phyloP scores from a whole-genome alignment of 2,797 vertebrate genomes.

The Sebastes vulpes region DNA sequence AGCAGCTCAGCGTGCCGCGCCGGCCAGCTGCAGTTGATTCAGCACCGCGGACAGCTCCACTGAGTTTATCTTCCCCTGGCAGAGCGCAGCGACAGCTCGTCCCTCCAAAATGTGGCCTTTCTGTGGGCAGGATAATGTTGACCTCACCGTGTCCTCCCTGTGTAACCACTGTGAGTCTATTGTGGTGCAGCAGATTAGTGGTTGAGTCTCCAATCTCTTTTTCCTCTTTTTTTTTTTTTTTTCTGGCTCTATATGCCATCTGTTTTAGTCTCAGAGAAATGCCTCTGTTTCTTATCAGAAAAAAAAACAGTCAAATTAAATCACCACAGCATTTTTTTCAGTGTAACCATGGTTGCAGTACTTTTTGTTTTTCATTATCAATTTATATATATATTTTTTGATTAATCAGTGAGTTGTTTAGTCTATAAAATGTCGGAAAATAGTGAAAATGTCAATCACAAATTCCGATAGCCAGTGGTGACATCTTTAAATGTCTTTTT shows the following conservation, averaged over 20 bases:
- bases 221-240: neutral
- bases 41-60: conserved; percentile 78
- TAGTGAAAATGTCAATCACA: no score
- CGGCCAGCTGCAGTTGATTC: conserved; percentile 43
- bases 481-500: neutral
- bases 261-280: conserved; percentile 8
- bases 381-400: neutral
- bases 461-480: no score
- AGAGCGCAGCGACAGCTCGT: conserved; percentile 21
- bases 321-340: neutral
- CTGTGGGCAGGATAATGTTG: conserved; percentile 49
- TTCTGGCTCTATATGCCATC: neutral
- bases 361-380: no score
- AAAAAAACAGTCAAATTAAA: neutral
- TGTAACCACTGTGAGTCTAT: conserved; percentile 35
- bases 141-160: conserved; percentile 56
- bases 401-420: no score
- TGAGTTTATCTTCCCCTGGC: conserved; percentile 34
- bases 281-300: neutral
- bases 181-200: conserved; percentile 52
- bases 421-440: no score
- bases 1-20: neutral
- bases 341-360: neutral
- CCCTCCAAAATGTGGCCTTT: conserved; percentile 35
- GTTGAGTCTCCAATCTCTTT: conserved; percentile 2